Evolutionary conservation across 2,797 vertebrate genomes (phyloP), one percentile per base, ranked within the genome.

Genomic region (Syndactyla subalaris): DNA sequence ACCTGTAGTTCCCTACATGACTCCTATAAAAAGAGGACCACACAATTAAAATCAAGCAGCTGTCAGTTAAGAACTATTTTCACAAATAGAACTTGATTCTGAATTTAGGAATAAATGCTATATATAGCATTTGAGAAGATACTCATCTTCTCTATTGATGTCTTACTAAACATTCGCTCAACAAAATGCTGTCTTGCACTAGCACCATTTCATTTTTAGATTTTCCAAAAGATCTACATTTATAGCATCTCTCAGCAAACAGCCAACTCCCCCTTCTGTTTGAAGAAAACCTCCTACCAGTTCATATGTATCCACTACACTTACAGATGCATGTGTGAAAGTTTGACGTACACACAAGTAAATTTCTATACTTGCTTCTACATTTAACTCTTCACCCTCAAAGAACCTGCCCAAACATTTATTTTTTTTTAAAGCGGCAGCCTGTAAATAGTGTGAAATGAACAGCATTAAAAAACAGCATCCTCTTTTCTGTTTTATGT

Each of bases 81-180:
- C 83, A 92, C 70, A 93, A 94, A 95, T 30, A 92, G 93, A 95
- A 92, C 55, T 84, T 85, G 74, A 67, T 94, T 93, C 95, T 95
- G 85, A 94, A 95, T 96, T 95, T 97, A 95, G 96, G 71, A 94
- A 88, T 81, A 92, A 95, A 89, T 61, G 71, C 80, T 95, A 96
- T 93, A 94, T 92, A 94, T 95, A 95, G 85, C 62, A 85, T 70
- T 93, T 54, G 70, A 95, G 93, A 96, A 96, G 88, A 96, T 95
- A 95, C 85, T 97, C 83, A 95, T 95, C 90, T 95, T 94, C 63
- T 87, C 93, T 95, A 95, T 91, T 95, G 88, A 93, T 79, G 48
- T 73, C 94, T 93, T 94, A 75, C 96, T 59, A 92, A 96, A 95
- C 39, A 95, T 86, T 88, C 93, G 75, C 93, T 94, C 88, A 68